phyloP scores from a whole-genome alignment of 2,888 invertebrate genomes.

The Troilus luridus region DNA sequence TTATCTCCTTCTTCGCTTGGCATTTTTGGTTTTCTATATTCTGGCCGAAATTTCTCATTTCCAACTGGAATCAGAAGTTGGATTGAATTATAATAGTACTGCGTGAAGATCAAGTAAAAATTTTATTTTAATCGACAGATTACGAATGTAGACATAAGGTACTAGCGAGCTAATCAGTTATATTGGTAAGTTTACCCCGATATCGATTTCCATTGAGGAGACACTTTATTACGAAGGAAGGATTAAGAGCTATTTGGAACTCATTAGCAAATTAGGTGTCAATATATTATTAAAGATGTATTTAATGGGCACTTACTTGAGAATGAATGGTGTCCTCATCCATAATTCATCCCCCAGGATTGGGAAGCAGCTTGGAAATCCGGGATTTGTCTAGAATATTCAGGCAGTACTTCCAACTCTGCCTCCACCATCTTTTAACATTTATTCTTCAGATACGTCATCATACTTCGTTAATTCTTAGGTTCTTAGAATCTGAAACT shows the following conservation, averaged over 20 bases:
- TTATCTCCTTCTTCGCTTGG: background rate
- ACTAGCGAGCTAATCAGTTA: background rate
- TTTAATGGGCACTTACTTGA: conserved; percentile 28
- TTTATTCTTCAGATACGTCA: background rate
- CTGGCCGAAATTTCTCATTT: background rate
- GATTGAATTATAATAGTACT: too few species aligned
- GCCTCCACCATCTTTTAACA: background rate
- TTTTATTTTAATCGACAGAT: background rate
- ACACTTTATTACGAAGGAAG: background rate
- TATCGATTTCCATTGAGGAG: background rate
- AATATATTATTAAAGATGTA: conserved; percentile 30
- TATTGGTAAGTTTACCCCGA: background rate
- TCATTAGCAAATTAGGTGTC: conserved; percentile 36
- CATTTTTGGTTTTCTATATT: background rate
- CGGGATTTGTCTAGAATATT: conserved; percentile 34
- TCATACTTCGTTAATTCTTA: background rate
- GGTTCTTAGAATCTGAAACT: background rate
- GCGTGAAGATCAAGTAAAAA: background rate
- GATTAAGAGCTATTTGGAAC: conserved; percentile 31
- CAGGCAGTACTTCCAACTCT: background rate
- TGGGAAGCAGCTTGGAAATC: conserved; percentile 15
- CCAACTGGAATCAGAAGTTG: background rate
- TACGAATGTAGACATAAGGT: background rate
- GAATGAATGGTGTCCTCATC: conserved; percentile 11
- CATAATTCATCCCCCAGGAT: conserved; percentile 29